A percentile compares a stretch with the other conserved stretches of the same genome.
Conservation (phyloP, 2,797 vertebrate genomes). For the Poeciliopsis paucimaculata region DNA sequence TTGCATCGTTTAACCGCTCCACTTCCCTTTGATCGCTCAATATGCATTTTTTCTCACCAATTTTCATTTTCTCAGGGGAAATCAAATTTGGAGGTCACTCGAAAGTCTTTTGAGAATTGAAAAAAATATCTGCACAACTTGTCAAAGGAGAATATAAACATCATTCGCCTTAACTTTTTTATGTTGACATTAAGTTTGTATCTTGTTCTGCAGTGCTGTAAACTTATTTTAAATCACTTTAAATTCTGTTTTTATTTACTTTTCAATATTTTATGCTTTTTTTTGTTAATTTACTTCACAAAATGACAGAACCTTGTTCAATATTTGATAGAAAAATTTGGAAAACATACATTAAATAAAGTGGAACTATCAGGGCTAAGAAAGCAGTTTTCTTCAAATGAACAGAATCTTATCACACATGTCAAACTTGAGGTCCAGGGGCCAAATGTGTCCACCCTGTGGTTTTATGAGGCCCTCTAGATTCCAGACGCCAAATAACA, state of each 20-base stretch:
- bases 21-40: constrained; percentile 10
- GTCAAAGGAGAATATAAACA: not conserved
- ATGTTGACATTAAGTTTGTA: not conserved
- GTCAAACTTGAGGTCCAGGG: too few relatives aligned
- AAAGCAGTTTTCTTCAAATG: not conserved
- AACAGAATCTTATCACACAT: not conserved
- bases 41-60: constrained; percentile 5
- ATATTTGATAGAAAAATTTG: not conserved
- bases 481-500: too few relatives aligned
- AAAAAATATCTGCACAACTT: constrained; percentile 31
- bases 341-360: not conserved
- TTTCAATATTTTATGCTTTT: not conserved
- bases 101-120: constrained; percentile 30
- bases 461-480: too few relatives aligned
- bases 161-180: not conserved
- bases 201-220: not conserved
- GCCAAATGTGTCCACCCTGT: too few relatives aligned
- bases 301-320: not conserved
- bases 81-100: constrained; percentile 29
- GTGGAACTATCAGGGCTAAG: not conserved
- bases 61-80: constrained; percentile 30
- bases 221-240: not conserved
- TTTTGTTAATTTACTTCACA: not conserved
- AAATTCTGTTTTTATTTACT: not conserved
- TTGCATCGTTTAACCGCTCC: constrained; percentile 20